Conservation (phyloP, 2,113 vertebrate species). For the Orycteropus afer region DNA sequence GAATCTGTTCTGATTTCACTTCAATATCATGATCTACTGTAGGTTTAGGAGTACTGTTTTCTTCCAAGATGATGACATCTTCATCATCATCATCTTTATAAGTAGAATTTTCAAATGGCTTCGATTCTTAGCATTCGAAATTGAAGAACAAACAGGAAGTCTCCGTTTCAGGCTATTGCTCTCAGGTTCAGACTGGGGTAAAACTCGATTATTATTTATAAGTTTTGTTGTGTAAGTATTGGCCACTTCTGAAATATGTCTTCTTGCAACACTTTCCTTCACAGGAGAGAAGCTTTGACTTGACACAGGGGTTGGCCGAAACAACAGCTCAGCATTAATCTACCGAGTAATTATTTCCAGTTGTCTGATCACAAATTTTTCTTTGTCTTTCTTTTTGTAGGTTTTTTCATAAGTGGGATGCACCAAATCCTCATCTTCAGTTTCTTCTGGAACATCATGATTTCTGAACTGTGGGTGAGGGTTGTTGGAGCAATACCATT, state of each 20-base stretch:
- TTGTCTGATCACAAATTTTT: slow-evolving; percentile 79
- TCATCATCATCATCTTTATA: slow-evolving; percentile 83
- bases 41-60: slow-evolving; percentile 91
- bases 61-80: slow-evolving; percentile 91
- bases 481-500: slow-evolving; percentile 92
- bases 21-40: slow-evolving; percentile 76
- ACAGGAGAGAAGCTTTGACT: slow-evolving; percentile 80
- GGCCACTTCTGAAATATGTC: slow-evolving; percentile 27
- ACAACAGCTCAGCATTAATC: slow-evolving; percentile 78
- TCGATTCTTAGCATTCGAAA: slow-evolving; percentile 84
- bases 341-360: slow-evolving; percentile 74
- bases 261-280: slow-evolving; percentile 77
- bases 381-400: slow-evolving; percentile 88
- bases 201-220: too few species aligned
- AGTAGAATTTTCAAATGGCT: slow-evolving; percentile 72
- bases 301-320: slow-evolving; percentile 74
- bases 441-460: slow-evolving; percentile 88
- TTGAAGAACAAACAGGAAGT: slow-evolving; percentile 42
- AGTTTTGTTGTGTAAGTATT: too few species aligned
- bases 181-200: slow-evolving; percentile 74
- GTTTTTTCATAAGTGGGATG: slow-evolving; percentile 89
- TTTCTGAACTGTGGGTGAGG: slow-evolving; percentile 90
- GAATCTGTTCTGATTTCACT: slow-evolving; percentile 85
- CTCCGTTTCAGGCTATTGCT: slow-evolving; percentile 86
- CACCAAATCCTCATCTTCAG: slow-evolving; percentile 90